Percentiles rank a stretch among this genome's conserved stretches.
Evolutionary conservation across 2,113 vertebrate genomes (phyloP).

Genomic region (Synchiropus splendidus): DNA sequence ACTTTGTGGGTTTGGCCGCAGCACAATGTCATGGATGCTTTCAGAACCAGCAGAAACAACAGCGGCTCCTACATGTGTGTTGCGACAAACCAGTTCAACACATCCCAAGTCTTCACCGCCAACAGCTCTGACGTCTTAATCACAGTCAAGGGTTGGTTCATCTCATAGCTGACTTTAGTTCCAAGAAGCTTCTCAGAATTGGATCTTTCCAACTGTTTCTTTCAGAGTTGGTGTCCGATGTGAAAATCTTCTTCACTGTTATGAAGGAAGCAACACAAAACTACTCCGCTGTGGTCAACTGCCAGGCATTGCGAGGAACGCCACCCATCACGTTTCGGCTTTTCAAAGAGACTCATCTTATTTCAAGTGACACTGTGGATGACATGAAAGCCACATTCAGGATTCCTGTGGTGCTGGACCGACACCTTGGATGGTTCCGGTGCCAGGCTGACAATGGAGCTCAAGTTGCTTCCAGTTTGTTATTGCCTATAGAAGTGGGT

Average conservation of each 20-base stretch:
- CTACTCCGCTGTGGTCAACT: slow-evolving; percentile 33
- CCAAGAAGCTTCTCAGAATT: neutral
- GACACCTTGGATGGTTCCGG: slow-evolving; percentile 13
- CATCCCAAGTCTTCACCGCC: neutral
- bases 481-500: slow-evolving; percentile 44
- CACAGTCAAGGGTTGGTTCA: slow-evolving; percentile 51
- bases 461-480: neutral
- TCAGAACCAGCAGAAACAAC: slow-evolving; percentile 32
- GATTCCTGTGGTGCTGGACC: slow-evolving; percentile 32
- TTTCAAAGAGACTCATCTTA: slow-evolving; percentile 5
- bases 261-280: slow-evolving; percentile 16
- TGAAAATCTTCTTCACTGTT: slow-evolving; percentile 41
- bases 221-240: slow-evolving; percentile 45
- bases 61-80: slow-evolving; percentile 48
- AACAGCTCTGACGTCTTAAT: slow-evolving; percentile 23
- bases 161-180: neutral
- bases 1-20: neutral
- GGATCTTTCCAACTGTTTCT: neutral
- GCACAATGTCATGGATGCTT: neutral
- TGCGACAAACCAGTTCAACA: slow-evolving; percentile 34
- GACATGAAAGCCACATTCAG: slow-evolving; percentile 10
- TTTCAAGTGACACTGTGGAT: neutral
- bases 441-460: slow-evolving; percentile 47
- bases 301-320: slow-evolving; percentile 36
- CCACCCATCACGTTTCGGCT: slow-evolving; percentile 45